Conservation (phyloP, 2,888 invertebrate species). For the Nemoura dubitans region DNA sequence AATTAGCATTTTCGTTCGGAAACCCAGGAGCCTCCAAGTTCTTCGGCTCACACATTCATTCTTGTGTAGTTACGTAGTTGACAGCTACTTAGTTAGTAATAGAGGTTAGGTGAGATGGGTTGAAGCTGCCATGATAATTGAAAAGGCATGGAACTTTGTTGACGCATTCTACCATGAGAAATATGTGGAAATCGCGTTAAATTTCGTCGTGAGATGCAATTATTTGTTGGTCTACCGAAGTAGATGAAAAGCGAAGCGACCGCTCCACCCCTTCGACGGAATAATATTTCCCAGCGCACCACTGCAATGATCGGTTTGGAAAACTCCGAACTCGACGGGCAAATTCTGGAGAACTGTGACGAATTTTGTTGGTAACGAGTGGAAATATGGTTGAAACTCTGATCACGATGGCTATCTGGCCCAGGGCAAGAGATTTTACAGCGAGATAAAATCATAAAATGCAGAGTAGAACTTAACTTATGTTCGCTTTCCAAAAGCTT, state of each 20-base stretch:
- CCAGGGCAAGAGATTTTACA: not conserved
- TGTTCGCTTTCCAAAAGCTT: not conserved
- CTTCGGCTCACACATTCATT: not conserved
- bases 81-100: not conserved
- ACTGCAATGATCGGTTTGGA: not conserved
- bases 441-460: slow-evolving; percentile 4
- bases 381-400: not conserved
- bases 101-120: not conserved
- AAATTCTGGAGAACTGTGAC: not conserved
- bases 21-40: not conserved
- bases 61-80: not conserved
- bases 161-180: not conserved
- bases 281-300: not conserved
- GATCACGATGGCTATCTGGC: not conserved
- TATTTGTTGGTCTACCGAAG: not conserved
- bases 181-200: slow-evolving; percentile 7
- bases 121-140: not conserved
- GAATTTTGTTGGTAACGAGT: not conserved
- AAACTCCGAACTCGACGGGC: not conserved
- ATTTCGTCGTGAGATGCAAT: not conserved
- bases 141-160: not conserved
- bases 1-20: not conserved
- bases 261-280: not conserved
- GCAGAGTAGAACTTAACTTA: not conserved
- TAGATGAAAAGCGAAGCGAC: not conserved